Evolutionary conservation across 2,888 invertebrate genomes (phyloP).

Genomic region (Slavum lentiscoides): DNA sequence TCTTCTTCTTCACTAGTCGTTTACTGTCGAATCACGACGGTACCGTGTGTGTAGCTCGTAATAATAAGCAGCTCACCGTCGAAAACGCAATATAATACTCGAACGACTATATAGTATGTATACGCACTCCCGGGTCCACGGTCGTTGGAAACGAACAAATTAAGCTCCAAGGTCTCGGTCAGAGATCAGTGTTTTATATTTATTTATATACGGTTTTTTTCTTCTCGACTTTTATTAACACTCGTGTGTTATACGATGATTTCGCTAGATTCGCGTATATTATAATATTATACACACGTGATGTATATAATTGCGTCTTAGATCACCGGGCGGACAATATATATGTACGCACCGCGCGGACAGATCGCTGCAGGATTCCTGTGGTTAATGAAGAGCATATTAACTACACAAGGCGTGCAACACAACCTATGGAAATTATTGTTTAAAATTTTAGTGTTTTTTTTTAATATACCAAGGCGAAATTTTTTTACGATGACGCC

Average conservation of each 20-base stretch:
- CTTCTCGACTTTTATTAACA: background rate
- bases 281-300: no score
- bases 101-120: background rate
- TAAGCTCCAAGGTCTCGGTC: conserved; percentile 46
- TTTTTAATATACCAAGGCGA: no score
- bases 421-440: no score
- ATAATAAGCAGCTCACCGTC: background rate
- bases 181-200: conserved; percentile 43
- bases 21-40: conserved; percentile 17
- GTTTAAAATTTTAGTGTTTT: no score
- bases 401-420: no score
- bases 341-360: no score
- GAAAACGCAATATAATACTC: background rate
- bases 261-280: background rate
- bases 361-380: no score
- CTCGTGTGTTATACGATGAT: background rate
- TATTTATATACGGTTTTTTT: background rate
- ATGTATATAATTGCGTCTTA: no score
- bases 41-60: conserved; percentile 21
- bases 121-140: background rate
- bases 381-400: no score
- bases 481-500: no score
- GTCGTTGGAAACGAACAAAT: conserved; percentile 14
- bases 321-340: no score
- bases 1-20: background rate